phyloP scores from a whole-genome alignment of 2,888 invertebrate species.

The Axea sp. region DNA sequence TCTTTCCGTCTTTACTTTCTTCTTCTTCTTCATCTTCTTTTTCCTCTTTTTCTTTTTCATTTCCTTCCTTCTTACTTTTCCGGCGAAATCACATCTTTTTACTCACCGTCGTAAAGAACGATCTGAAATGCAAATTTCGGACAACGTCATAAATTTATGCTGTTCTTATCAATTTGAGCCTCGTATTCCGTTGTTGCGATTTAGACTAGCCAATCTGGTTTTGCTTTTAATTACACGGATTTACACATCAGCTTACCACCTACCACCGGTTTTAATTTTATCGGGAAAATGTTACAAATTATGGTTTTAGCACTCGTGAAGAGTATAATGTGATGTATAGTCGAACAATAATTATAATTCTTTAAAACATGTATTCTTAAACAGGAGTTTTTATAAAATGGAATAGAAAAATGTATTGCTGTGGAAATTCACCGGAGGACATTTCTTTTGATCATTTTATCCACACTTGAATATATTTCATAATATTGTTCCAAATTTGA shows the following conservation, averaged over 20 bases:
- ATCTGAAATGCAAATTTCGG: slow-evolving; percentile 20
- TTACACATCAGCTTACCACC: slow-evolving; percentile 16
- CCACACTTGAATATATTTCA: too few species aligned
- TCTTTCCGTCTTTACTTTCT: background rate
- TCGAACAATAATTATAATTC: slow-evolving; percentile 1
- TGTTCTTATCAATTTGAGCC: slow-evolving; percentile 25
- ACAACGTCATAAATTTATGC: slow-evolving; percentile 32
- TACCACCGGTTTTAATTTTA: slow-evolving; percentile 23
- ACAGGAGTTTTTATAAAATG: too few species aligned
- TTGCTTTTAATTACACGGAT: slow-evolving; percentile 34
- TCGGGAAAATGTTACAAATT: slow-evolving; percentile 21
- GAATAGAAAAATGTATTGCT: too few species aligned
- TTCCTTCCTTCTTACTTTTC: background rate
- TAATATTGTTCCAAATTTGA: slow-evolving; percentile 7
- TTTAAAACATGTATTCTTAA: too few species aligned
- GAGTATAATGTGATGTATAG: slow-evolving; percentile 4
- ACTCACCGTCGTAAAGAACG: slow-evolving; percentile 1
- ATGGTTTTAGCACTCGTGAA: slow-evolving; percentile 20
- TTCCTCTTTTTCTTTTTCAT: background rate
- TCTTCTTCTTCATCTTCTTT: too few species aligned
- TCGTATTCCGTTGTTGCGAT: slow-evolving; percentile 12
- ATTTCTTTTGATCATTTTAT: too few species aligned
- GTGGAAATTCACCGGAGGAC: too few species aligned
- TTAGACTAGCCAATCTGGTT: background rate
- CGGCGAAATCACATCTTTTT: slow-evolving; percentile 1